Evolutionary conservation across 1,140 invertebrate species (phyloP), one percentile per base, ranked within the genome.

Genomic region (Bombus confusus): DNA sequence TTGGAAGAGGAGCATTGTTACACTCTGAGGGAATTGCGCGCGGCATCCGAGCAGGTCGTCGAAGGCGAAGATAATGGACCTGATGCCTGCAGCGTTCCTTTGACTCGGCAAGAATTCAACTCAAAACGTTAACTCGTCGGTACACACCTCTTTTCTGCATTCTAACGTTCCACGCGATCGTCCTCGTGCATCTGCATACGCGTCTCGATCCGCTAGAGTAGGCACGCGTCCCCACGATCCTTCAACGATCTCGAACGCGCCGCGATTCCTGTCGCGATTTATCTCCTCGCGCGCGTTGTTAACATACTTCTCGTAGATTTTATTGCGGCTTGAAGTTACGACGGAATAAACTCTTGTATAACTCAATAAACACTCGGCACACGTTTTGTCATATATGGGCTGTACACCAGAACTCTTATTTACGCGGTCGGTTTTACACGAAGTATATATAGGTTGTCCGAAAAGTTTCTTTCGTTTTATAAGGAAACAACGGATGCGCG

Each of bases 81-180:
- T 39, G 73, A 52, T 66, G 77, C 76, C 68, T 41, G 82, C 12
- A 64, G 43, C 88, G 85, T 76, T 86, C 76, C 72, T 79, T 80
- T 83, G 88, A 90, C 87, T 90, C 88, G 88, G 85, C 76, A 86
- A 84, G 88, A 90, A 90, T 90, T 87, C 71, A 90, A 89, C 87
- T 88, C 69, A 83, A 90, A 90, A 90, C 85, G 84, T 52, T 86
- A 86, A 83, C 87, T 72, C 81, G 76, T 80, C 78, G 80, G 77
- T 89, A 86, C 88, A 89, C 87, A 89, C 88, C 88, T 89, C 72
- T 83, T 88, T 88, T 89, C 88, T 90, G 76, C 87, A 86, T 83
- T 88, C 84, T 88, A 86, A 71, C 75, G 84, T 88, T 81, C 84
- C 79, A 75, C 71, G 71, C 69, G 84, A 66, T 81, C 84, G 84